A percentile compares a stretch with the other conserved stretches of the same genome.
Evolutionary conservation across 1,140 invertebrate species (phyloP).

Genomic region (Drosophila carrolli): DNA sequence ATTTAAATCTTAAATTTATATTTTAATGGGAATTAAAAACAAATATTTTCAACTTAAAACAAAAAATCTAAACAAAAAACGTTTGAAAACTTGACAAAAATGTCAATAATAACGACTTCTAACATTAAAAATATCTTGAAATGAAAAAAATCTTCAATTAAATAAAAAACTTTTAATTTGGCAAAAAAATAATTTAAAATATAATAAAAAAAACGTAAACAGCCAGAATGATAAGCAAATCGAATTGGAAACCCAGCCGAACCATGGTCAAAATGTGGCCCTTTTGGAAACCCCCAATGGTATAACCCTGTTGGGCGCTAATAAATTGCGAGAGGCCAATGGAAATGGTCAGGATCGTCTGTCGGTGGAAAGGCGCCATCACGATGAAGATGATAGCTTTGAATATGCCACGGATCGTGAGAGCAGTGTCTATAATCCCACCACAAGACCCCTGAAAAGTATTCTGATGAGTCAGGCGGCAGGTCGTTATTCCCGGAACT

Average conservation of each 20-base stretch:
- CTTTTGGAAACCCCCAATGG: conserved; percentile 79
- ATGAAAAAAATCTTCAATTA: not conserved
- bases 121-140: no score
- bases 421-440: conserved; percentile 80
- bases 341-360: conserved; percentile 56
- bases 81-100: no score
- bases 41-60: no score
- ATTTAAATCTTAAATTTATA: conserved; percentile 1
- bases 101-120: no score
- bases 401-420: conserved; percentile 81
- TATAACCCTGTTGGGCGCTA: conserved; percentile 72
- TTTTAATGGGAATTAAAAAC: not conserved
- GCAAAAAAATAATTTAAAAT: not conserved
- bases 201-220: conserved; percentile 3
- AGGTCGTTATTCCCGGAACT: conserved; percentile 58
- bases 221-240: conserved; percentile 63
- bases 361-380: conserved; percentile 56
- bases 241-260: conserved; percentile 43
- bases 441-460: conserved; percentile 68
- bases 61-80: no score
- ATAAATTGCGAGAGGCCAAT: conserved; percentile 51
- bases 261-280: conserved; percentile 74
- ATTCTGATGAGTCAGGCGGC: conserved; percentile 67
- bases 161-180: not conserved
- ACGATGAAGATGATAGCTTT: conserved; percentile 77